phyloP scores from a whole-genome alignment of 2,113 vertebrate genomes.

The Prinia subflava region DNA sequence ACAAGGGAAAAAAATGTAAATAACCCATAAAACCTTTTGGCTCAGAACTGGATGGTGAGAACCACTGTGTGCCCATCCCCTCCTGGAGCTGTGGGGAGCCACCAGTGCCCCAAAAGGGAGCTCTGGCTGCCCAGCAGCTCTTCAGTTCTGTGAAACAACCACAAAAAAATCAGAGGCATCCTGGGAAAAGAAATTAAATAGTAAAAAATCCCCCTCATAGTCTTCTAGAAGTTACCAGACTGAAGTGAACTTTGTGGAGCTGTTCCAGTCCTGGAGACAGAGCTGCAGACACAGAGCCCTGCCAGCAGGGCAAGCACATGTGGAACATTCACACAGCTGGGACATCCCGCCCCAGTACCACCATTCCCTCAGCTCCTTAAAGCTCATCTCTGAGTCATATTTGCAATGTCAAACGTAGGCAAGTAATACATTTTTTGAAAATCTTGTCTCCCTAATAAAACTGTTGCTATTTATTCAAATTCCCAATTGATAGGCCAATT shows the following conservation, averaged over 20 bases:
- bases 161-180: conserved; percentile 44
- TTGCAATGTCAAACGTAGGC: not conserved
- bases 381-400: not conserved
- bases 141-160: not conserved
- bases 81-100: not conserved
- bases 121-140: not conserved
- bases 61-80: not conserved
- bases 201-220: not conserved
- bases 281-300: not conserved
- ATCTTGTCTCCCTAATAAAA: conserved; percentile 1
- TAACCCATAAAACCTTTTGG: not conserved
- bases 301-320: not conserved
- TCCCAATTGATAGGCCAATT: not conserved
- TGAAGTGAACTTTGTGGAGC: not conserved
- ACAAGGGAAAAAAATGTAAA: not conserved
- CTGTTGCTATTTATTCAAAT: conserved; percentile 7
- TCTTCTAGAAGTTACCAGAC: conserved; percentile 24
- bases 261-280: conserved; percentile 23
- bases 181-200: not conserved
- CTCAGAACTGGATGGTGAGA: not conserved
- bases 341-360: not conserved
- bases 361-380: not conserved
- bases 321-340: not conserved
- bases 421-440: not conserved
- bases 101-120: not conserved